Evolutionary conservation across 1,140 invertebrate species (phyloP).

Genomic region (Drosophila sproati): DNA sequence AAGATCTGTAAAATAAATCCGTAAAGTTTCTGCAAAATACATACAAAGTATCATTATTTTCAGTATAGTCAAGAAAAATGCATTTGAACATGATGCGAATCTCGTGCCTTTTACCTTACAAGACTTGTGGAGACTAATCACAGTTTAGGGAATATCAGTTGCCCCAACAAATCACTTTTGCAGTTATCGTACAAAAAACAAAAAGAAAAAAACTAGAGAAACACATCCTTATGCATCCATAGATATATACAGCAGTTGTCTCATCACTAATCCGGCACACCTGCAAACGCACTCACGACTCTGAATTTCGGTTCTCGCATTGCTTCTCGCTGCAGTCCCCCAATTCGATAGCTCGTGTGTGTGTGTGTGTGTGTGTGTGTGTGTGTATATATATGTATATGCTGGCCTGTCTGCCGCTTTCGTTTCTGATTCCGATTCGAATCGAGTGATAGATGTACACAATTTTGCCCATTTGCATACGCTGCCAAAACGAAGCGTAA

Average conservation of each 20-base stretch:
- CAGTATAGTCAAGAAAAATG: background rate
- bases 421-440: constrained; percentile 64
- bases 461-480: constrained; percentile 80
- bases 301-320: constrained; percentile 12
- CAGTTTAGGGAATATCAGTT: constrained; percentile 30
- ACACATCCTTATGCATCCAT: background rate
- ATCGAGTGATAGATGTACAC: constrained; percentile 78
- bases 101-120: constrained; percentile 7
- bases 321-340: background rate
- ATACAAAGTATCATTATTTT: background rate
- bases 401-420: constrained; percentile 58
- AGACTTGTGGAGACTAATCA: constrained; percentile 26
- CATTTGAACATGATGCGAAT: background rate
- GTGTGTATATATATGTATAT: constrained; percentile 12
- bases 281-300: constrained; percentile 56
- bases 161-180: constrained; percentile 28
- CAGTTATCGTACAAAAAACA: constrained; percentile 29
- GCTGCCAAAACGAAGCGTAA: constrained; percentile 62
- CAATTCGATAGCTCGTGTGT: background rate
- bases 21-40: background rate
- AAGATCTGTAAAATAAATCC: too few relatives aligned
- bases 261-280: constrained; percentile 65
- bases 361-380: constrained; percentile 8
- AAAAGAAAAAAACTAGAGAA: background rate
- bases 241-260: constrained; percentile 46